Base-by-base conservation (phyloP, 2,888 invertebrate genomes). In the Mythimna albipuncta region DNA sequence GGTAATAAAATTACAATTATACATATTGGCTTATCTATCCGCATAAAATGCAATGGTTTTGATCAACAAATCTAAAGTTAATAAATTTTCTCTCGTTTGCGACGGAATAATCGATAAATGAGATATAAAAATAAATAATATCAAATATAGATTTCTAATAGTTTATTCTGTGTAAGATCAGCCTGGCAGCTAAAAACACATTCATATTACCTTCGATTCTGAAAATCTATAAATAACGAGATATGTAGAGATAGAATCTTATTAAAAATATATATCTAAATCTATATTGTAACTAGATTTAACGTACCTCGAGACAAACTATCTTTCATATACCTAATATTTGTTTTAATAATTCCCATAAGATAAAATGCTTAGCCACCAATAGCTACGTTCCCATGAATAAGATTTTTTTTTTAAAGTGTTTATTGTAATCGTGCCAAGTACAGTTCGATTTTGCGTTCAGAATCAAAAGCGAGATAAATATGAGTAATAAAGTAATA, bases 381-480 rank as follows among this genome's bases (percentile, higher is more conserved):
- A 54, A 50, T 32, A 59, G 16, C 13, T 11, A 55, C n/a, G 6
- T 63, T 38, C 44, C 61, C 9, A 41, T n/a, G 11, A 54, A 71
- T 41, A 41, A 65, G 75, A 69, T 65, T 32, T 32, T 74, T 26
- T 59, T 2, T 58, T 61, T 38, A 32, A 66, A 83, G 81, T 86
- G 85, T 75, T 81, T 74, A 76, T 66, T 65, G 64, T 82, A 81
- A 77, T 72, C 58, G 59, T 66, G 62, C 75, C 61, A 75, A 73
- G 32, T 68, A 72, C 47, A 63, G 65, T 70, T 76, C 74, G 50
- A 74, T 84, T 85, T 82, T 73, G 79, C 77, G 81, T 84, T 77
- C 65, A 78, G 68, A 81, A 85, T 89, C 82, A 86, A 90, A 88
- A 88, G 87, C 85, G 83, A 87, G 86, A 89, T 84, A 85, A 90